Percentiles rank a stretch among this genome's conserved stretches.
These are phyloP conservation scores for Eupeodes latifasciatus DNA, from an alignment of 2,888 invertebrate genomes.

Conservation along the genomic window DNA sequence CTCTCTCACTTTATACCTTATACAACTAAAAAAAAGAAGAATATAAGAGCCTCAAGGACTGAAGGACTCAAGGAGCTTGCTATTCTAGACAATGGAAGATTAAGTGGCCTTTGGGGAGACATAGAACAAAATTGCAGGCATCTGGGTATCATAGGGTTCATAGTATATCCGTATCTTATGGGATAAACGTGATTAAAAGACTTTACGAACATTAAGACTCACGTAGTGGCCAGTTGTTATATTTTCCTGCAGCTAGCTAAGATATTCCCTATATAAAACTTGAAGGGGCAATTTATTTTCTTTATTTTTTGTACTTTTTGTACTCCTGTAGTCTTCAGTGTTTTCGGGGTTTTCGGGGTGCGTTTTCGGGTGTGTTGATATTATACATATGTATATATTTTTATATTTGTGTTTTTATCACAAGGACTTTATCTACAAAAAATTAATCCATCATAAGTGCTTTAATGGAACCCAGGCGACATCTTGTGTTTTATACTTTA, in stretches of 20 bases:
- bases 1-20: not conserved
- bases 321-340: not conserved
- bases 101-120: conserved; percentile 74
- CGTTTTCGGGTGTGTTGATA: too few relatives aligned
- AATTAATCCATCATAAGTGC: conserved; percentile 68
- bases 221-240: conserved; percentile 64
- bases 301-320: not conserved
- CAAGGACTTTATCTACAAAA: conserved; percentile 40
- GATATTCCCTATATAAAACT: conserved; percentile 32
- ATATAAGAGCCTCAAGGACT: conserved; percentile 28
- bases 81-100: conserved; percentile 73
- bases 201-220: conserved; percentile 65
- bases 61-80: conserved; percentile 41
- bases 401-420: conserved; percentile 33
- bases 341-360: too few relatives aligned
- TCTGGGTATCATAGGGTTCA: conserved; percentile 71
- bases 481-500: conserved; percentile 40
- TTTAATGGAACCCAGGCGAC: conserved; percentile 60
- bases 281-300: conserved; percentile 65
- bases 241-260: conserved; percentile 26
- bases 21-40: not conserved
- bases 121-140: conserved; percentile 71
- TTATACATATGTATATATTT: not conserved
- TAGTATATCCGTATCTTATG: conserved; percentile 58
- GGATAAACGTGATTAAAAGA: conserved; percentile 75